These are phyloP conservation scores for Spea multiplicata DNA, from an alignment of 2,113 vertebrate species.

Conservation along the genomic window DNA sequence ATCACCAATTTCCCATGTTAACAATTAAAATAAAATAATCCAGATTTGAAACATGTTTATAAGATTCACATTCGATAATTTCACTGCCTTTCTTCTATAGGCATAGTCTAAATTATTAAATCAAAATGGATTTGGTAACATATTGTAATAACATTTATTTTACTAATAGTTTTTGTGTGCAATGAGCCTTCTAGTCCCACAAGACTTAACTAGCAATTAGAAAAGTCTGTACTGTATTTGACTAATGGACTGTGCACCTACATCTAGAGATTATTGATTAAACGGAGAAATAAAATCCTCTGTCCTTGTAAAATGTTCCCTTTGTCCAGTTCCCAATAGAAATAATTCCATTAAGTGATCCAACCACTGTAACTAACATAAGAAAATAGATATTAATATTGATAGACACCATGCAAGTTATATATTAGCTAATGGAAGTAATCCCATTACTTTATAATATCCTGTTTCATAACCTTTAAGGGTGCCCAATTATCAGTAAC, in stretches of 20 bases:
- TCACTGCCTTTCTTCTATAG: neutral
- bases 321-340: conserved; percentile 21
- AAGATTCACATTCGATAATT: neutral
- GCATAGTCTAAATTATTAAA: conserved; percentile 17
- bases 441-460: too few relatives aligned
- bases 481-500: too few relatives aligned
- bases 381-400: neutral
- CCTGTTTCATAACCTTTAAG: too few relatives aligned
- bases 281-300: conserved; percentile 10
- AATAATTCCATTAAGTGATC: conserved; percentile 13
- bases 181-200: conserved; percentile 46
- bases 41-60: too few relatives aligned
- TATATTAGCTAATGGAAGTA: too few relatives aligned
- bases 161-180: conserved; percentile 45
- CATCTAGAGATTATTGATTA: conserved; percentile 44
- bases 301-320: conserved; percentile 29
- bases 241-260: conserved; percentile 41
- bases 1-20: too few relatives aligned
- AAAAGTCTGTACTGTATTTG: conserved; percentile 35
- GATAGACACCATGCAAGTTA: too few relatives aligned
- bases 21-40: too few relatives aligned
- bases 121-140: conserved; percentile 18
- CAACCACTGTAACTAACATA: neutral
- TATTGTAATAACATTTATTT: conserved; percentile 44
- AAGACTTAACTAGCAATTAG: conserved; percentile 45